A percentile compares a stretch with the other conserved stretches of the same genome.
phyloP scores from a whole-genome alignment of 1,140 invertebrate species.

The Panagrolaimus sp. region DNA sequence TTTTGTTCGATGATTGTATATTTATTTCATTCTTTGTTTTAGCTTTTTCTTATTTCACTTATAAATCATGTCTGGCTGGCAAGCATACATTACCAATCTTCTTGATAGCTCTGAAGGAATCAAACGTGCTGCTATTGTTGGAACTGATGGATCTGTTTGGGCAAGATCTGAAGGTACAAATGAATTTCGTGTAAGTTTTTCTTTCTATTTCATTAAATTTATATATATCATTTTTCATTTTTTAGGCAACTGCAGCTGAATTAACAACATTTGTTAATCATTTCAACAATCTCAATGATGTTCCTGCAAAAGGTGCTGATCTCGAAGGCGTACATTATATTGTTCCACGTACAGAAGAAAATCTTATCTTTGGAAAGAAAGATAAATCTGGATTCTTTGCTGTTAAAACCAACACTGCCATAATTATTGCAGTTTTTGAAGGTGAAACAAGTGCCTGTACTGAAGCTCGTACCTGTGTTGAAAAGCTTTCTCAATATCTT shows the following conservation, averaged over 20 bases:
- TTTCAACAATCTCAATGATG: slow-evolving; percentile 47
- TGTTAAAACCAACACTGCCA: slow-evolving; percentile 48
- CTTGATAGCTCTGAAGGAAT: slow-evolving; percentile 35
- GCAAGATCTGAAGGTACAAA: slow-evolving; percentile 46
- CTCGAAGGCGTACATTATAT: slow-evolving; percentile 57
- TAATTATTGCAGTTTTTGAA: slow-evolving; percentile 55
- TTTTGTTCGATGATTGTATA: neutral
- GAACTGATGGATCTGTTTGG: slow-evolving; percentile 56
- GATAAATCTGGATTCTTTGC: slow-evolving; percentile 56
- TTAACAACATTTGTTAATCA: slow-evolving; percentile 44
- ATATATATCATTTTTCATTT: slow-evolving; percentile 18
- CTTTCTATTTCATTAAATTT: neutral
- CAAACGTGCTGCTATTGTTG: slow-evolving; percentile 54
- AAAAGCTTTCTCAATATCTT: slow-evolving; percentile 51
- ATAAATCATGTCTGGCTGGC: slow-evolving; percentile 54
- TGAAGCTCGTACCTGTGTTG: slow-evolving; percentile 50
- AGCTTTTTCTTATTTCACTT: slow-evolving; percentile 13
- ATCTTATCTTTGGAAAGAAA: slow-evolving; percentile 59
- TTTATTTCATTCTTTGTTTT: slow-evolving; percentile 3
- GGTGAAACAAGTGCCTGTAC: slow-evolving; percentile 49
- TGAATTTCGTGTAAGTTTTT: slow-evolving; percentile 15
- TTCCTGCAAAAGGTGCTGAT: slow-evolving; percentile 51
- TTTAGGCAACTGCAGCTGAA: slow-evolving; percentile 57
- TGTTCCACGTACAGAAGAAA: slow-evolving; percentile 56
- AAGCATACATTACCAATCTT: slow-evolving; percentile 52